phyloP scores from a whole-genome alignment of 2,113 vertebrate genomes.

The Apaloderma vittatum region DNA sequence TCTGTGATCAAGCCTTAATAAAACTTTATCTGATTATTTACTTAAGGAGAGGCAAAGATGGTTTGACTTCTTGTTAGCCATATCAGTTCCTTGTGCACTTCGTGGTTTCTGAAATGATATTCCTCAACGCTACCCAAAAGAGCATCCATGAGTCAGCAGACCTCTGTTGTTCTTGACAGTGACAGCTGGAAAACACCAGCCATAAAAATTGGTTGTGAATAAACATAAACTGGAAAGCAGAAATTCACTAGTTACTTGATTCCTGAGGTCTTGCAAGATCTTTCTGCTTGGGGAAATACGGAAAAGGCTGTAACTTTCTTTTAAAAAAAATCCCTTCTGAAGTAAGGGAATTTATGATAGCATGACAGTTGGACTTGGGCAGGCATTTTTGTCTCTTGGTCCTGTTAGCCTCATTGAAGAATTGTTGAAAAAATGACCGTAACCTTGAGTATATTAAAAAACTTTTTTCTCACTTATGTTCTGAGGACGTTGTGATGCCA shows the following conservation, averaged over 20 bases:
- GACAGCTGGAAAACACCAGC: not conserved
- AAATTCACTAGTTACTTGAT: not conserved
- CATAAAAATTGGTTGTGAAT: not conserved
- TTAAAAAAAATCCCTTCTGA: not conserved
- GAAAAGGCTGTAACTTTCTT: not conserved
- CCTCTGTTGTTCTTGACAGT: not conserved
- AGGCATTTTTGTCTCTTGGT: not conserved
- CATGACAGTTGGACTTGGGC: not conserved
- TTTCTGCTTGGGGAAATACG: not conserved
- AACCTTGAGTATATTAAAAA: not conserved
- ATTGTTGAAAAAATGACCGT: not conserved
- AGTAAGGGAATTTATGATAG: not conserved
- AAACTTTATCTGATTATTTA: not conserved
- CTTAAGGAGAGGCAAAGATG: not conserved
- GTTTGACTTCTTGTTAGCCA: not conserved
- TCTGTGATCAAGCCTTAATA: not conserved
- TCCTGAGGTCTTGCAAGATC: not conserved
- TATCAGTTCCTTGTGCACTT: not conserved
- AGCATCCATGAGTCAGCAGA: not conserved
- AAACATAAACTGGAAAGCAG: not conserved
- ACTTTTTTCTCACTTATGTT: not conserved
- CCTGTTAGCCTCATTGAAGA: not conserved
- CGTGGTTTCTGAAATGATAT: not conserved
- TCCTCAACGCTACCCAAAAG: not conserved
- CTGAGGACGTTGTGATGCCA: conserved; percentile 71